phyloP scores from a whole-genome alignment of 2,797 vertebrate species.

The Acridotheres tristis region DNA sequence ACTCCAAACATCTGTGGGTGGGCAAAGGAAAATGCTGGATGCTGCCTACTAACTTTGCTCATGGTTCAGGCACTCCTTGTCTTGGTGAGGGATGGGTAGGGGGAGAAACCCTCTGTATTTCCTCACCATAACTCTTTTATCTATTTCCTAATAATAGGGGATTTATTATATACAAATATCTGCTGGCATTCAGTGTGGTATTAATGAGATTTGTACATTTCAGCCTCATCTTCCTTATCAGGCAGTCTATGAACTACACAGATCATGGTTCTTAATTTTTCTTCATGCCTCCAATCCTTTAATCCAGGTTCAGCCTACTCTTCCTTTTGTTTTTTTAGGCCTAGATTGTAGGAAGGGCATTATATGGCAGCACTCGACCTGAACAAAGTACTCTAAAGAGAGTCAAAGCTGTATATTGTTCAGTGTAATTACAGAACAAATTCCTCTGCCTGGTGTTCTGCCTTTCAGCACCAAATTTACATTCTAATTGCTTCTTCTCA shows the following conservation, averaged over 20 bases:
- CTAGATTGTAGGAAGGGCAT: conserved; percentile 40
- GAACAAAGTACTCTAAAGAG: conserved; percentile 70
- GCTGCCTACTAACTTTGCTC: not conserved
- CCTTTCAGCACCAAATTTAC: conserved; percentile 52
- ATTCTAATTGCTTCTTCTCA: conserved; percentile 63
- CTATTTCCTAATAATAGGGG: not conserved
- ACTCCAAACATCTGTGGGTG: not conserved
- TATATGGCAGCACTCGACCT: conserved; percentile 61
- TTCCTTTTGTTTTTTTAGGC: conserved; percentile 47
- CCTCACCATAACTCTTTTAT: not conserved
- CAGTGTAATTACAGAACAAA: conserved; percentile 66
- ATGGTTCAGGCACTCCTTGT: not conserved
- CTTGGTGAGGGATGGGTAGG: not conserved
- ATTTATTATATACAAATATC: conserved; percentile 62
- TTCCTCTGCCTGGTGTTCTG: conserved; percentile 42
- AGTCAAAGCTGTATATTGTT: conserved; percentile 45
- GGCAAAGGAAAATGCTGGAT: not conserved
- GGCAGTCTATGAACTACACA: conserved; percentile 30
- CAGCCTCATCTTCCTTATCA: conserved; percentile 64
- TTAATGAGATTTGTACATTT: conserved; percentile 70
- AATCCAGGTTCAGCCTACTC: conserved; percentile 68
- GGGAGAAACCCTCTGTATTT: not conserved
- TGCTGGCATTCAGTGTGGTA: conserved; percentile 21
- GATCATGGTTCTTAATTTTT: conserved; percentile 72
- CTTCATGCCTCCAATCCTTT: conserved; percentile 70